Evolutionary conservation across 1,140 invertebrate genomes (phyloP).

Genomic region (Batillaria attramentaria): DNA sequence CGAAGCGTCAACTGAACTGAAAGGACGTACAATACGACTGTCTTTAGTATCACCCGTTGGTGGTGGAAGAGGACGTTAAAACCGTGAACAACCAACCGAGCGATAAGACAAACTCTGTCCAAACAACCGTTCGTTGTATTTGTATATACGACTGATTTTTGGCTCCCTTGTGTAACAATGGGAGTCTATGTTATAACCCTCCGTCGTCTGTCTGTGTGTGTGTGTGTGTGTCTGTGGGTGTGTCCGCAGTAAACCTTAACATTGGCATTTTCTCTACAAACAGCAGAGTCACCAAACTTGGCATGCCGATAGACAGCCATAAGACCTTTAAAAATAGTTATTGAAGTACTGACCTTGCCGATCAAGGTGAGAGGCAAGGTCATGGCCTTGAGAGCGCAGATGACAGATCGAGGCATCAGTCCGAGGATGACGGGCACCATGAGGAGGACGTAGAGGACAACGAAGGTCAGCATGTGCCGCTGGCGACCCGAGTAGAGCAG

Average conservation of each 20-base stretch:
- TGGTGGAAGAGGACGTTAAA: too few species aligned
- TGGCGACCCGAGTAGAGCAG: constrained; percentile 17
- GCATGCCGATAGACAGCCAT: too few species aligned
- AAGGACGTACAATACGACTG: neutral
- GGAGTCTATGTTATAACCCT: too few species aligned
- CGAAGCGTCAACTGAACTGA: too few species aligned
- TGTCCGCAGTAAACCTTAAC: neutral
- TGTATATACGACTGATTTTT: neutral
- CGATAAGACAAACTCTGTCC: neutral
- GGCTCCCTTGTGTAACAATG: too few species aligned
- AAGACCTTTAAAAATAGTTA: neutral
- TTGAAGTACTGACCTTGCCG: constrained; percentile 20
- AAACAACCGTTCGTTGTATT: neutral
- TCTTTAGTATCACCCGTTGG: too few species aligned
- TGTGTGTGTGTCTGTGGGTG: neutral
- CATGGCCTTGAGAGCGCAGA: constrained; percentile 11
- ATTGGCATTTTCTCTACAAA: too few species aligned
- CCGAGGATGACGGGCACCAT: constrained; percentile 21
- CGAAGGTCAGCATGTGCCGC: constrained; percentile 21
- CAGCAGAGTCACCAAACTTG: too few species aligned
- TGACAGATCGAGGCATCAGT: constrained; percentile 7
- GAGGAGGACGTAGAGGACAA: constrained; percentile 19
- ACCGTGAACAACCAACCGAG: neutral
- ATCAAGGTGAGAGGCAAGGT: constrained; percentile 12
- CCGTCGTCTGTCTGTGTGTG: neutral